phyloP scores from a whole-genome alignment of 2,888 invertebrate species.

The Stenotaenia linearis region DNA sequence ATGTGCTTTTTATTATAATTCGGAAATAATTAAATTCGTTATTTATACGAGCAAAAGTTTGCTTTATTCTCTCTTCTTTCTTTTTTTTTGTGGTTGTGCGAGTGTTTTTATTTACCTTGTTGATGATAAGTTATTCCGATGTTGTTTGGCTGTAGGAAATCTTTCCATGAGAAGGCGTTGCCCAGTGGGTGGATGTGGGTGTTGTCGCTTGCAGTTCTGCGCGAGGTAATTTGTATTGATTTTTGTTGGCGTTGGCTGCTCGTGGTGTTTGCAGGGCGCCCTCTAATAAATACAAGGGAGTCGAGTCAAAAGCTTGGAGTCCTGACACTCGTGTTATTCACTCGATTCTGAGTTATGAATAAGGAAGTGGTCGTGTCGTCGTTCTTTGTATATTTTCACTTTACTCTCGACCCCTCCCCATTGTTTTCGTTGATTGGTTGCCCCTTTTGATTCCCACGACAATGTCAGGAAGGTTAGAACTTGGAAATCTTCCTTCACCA shows the following conservation, averaged over 20 bases:
- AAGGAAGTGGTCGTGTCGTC: slow-evolving; percentile 18
- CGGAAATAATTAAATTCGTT: no score
- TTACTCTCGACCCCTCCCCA: not conserved
- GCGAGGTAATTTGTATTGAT: slow-evolving; percentile 26
- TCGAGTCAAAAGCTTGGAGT: not conserved
- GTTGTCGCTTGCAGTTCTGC: slow-evolving; percentile 9
- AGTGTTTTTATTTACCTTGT: not conserved
- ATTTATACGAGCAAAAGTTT: no score
- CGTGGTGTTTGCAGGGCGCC: slow-evolving; percentile 23
- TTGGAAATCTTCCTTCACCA: not conserved
- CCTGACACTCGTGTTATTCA: not conserved
- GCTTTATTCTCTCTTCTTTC: no score
- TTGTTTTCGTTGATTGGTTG: slow-evolving; percentile 5
- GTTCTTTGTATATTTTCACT: not conserved
- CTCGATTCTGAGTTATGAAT: slow-evolving; percentile 8
- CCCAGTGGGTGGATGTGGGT: slow-evolving; percentile 26
- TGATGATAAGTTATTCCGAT: not conserved
- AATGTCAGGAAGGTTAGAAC: not conserved
- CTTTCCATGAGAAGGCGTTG: slow-evolving; percentile 4
- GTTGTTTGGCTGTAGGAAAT: not conserved
- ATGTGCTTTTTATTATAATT: no score
- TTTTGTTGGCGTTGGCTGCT: slow-evolving; percentile 24
- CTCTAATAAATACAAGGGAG: slow-evolving; percentile 11
- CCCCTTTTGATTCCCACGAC: not conserved
- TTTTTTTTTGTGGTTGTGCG: no score